Evolutionary conservation across 2,888 invertebrate species (phyloP).

Genomic region (Melanchra persicariae): DNA sequence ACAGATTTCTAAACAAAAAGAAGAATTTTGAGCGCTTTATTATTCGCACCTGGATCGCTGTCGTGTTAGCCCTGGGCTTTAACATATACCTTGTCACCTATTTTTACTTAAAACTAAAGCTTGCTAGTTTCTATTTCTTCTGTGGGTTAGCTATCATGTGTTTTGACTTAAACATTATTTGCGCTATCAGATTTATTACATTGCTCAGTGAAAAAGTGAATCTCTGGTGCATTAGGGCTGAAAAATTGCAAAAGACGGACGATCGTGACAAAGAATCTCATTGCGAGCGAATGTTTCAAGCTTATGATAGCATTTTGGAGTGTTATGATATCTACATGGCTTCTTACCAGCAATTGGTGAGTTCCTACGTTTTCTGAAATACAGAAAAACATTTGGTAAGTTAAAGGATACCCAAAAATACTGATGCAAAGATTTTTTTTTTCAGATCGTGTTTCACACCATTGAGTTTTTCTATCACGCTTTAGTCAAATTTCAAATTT

Average conservation of each 20-base stretch:
- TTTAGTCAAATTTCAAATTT: constrained; percentile 24
- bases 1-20: constrained; percentile 15
- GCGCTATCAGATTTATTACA: constrained; percentile 15
- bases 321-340: constrained; percentile 18
- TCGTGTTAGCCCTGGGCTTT: background rate
- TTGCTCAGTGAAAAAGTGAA: constrained; percentile 18
- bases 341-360: constrained; percentile 19
- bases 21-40: background rate
- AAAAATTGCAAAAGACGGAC: background rate
- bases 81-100: constrained; percentile 16
- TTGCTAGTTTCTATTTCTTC: constrained; percentile 6
- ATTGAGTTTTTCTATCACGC: constrained; percentile 19
- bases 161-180: constrained; percentile 28
- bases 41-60: constrained; percentile 13
- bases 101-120: background rate
- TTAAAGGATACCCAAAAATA: background rate
- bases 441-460: constrained; percentile 13
- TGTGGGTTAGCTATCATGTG: background rate
- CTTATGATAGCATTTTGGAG: constrained; percentile 27
- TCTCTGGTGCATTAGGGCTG: constrained; percentile 13
- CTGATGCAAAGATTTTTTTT: background rate
- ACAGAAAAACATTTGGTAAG: background rate
- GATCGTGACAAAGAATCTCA: background rate
- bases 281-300: constrained; percentile 28
- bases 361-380: background rate